phyloP scores from a whole-genome alignment of 1,140 invertebrate genomes.

The Diachasma alloeum region DNA sequence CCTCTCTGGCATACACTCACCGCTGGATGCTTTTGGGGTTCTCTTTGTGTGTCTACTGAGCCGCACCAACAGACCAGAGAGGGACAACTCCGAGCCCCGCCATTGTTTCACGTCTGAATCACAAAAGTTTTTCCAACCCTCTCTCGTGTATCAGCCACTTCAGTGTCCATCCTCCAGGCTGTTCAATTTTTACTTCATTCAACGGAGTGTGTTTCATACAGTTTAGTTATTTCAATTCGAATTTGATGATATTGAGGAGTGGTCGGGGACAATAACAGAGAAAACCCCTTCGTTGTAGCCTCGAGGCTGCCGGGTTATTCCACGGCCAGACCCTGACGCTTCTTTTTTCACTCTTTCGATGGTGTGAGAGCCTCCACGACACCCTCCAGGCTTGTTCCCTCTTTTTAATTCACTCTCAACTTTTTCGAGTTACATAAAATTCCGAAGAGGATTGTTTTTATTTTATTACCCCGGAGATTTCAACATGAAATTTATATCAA shows the following conservation, averaged over 20 bases:
- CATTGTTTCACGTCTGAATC: constrained; percentile 39
- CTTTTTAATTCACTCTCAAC: neutral
- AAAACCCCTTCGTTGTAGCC: neutral
- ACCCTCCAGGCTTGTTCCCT: neutral
- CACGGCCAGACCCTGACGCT: neutral
- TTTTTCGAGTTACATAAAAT: neutral
- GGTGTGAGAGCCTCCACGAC: neutral
- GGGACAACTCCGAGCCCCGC: constrained; percentile 12
- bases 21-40: neutral
- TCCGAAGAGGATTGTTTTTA: neutral
- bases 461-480: neutral
- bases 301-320: neutral
- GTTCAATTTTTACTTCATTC: neutral
- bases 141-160: neutral
- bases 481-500: neutral
- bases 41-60: constrained; percentile 10
- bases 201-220: neutral
- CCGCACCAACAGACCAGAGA: neutral
- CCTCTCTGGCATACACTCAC: constrained; percentile 3
- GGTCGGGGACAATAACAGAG: neutral
- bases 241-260: neutral
- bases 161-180: neutral
- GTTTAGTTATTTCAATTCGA: neutral
- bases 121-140: neutral
- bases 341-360: neutral